A percentile compares a stretch with the other conserved stretches of the same genome.
Evolutionary conservation across 2,113 vertebrate genomes (phyloP).

Genomic region (Illadopsis cleaveri): DNA sequence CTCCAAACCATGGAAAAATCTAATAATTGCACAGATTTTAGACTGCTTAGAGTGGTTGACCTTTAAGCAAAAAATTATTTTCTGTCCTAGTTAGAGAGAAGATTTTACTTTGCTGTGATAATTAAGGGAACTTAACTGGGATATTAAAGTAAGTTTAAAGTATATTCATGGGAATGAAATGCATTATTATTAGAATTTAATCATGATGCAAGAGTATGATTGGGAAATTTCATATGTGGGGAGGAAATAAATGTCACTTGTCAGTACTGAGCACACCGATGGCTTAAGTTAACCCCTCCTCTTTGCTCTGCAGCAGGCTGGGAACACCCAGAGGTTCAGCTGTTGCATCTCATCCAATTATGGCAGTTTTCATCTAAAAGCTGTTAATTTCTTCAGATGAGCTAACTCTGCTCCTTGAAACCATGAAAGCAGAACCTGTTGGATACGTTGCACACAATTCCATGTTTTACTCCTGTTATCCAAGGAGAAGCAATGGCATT

Average conservation of each 20-base stretch:
- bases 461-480: neutral
- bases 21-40: neutral
- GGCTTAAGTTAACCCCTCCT: neutral
- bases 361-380: neutral
- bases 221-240: neutral
- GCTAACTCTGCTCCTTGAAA: neutral
- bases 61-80: neutral
- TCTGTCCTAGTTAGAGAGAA: neutral
- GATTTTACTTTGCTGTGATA: neutral
- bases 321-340: neutral
- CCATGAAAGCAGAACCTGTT: neutral
- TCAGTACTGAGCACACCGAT: rapidly evolving
- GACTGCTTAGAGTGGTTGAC: neutral
- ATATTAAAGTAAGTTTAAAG: constrained; percentile 18
- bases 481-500: neutral
- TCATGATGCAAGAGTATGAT: neutral
- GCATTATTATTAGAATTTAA: constrained; percentile 3
- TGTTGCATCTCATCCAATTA: neutral
- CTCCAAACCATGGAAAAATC: neutral
- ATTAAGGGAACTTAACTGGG: neutral
- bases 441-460: neutral
- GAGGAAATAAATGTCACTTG: neutral
- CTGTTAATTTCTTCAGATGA: neutral
- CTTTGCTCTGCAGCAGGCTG: neutral
- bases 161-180: neutral